A percentile compares a stretch with the other conserved stretches of the same genome.
These are phyloP conservation scores for Malacoraja senta DNA, from an alignment of 2,797 vertebrate species.

Conservation along the genomic window DNA sequence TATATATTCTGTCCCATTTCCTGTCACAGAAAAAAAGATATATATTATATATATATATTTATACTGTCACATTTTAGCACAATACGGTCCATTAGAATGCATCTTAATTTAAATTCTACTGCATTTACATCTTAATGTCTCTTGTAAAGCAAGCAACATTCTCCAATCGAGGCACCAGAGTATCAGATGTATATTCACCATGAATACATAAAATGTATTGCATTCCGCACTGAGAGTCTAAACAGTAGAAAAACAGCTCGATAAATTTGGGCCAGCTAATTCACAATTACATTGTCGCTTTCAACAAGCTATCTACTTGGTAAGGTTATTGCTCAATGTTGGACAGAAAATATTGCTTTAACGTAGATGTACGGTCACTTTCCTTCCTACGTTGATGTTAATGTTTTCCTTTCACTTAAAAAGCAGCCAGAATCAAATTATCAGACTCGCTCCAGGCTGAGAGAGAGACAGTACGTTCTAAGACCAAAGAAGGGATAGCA, in stretches of 20 bases:
- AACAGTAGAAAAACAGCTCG: neutral
- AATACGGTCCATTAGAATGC: neutral
- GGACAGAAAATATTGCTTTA: neutral
- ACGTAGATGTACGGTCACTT: no score
- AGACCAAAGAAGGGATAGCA: slow-evolving; percentile 20
- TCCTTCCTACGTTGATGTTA: neutral
- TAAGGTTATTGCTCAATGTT: neutral
- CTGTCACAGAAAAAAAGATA: no score
- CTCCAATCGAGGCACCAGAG: neutral
- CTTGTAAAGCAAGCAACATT: neutral
- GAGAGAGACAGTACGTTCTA: neutral
- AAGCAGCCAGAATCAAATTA: slow-evolving; percentile 9
- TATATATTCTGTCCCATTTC: neutral
- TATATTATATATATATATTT: no score
- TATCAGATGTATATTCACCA: neutral
- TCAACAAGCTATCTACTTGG: neutral
- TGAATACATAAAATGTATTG: neutral
- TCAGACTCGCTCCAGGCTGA: neutral
- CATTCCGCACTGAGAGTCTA: no score
- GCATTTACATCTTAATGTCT: neutral
- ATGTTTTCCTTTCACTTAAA: neutral
- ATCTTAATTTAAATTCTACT: neutral
- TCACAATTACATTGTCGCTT: neutral
- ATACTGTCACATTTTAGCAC: neutral
- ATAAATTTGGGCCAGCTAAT: neutral